Conservation (phyloP, 2,797 vertebrate genomes). For the Avahi laniger region DNA sequence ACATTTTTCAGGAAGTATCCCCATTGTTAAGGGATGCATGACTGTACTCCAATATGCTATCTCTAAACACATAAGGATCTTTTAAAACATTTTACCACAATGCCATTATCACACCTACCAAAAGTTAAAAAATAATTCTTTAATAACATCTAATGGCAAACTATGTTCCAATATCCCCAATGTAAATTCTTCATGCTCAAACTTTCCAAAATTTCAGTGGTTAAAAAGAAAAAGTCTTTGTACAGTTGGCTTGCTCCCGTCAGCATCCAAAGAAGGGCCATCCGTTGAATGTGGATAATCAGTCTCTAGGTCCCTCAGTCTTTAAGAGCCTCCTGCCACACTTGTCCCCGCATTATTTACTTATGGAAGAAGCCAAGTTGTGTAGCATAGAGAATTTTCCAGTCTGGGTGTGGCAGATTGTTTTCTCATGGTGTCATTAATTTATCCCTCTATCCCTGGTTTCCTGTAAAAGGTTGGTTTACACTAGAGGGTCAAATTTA, state of each 20-base stretch:
- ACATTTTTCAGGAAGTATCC: not conserved
- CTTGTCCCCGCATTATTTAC: not conserved
- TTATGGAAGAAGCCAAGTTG: not conserved
- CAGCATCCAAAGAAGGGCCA: not conserved
- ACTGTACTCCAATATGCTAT: not conserved
- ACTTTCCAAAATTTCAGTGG: not conserved
- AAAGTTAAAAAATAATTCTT: not conserved
- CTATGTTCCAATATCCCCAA: not conserved
- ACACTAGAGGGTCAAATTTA: not conserved
- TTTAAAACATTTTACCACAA: not conserved
- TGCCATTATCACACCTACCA: not conserved
- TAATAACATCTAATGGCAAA: not conserved
- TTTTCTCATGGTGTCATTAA: not conserved
- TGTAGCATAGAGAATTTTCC: too few relatives aligned
- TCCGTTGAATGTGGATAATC: not conserved
- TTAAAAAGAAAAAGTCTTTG: not conserved
- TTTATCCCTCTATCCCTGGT: not conserved
- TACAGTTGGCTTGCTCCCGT: not conserved
- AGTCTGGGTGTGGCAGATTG: not conserved
- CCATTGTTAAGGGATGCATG: not conserved
- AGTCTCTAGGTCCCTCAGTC: not conserved
- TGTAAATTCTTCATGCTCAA: not conserved
- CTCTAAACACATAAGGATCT: not conserved
- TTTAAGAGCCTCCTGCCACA: not conserved
- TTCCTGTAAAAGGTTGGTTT: not conserved